Base-by-base conservation (phyloP, 37 sponge, comb jelly and placozoan genomes). In the Eunapius fragilis region DNA sequence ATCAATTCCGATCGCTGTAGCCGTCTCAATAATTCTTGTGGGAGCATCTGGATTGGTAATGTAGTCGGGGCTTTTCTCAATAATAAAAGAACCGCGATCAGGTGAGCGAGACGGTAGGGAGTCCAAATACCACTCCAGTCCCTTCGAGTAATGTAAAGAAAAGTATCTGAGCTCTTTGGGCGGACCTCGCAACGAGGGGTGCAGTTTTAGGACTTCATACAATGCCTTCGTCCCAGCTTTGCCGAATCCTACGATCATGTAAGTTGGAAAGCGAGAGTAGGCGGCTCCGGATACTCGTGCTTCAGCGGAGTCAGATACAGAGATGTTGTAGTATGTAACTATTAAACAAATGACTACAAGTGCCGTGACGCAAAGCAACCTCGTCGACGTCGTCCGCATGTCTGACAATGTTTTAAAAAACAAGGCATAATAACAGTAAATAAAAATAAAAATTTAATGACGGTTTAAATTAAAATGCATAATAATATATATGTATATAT, bases 41-140 rank as follows among this genome's bases (percentile, higher is more conserved):
- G 87, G 84, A 22, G 80, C 85, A 9, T 68, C 27, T 2, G 76
- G 80, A 2, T 77, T 3, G 36, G 83, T 86, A 31, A 96, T 84
- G 45, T 96, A 96, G 48, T 88, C 79, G 9, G 97, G 97, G 74
- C 97, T 96, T 77, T 96, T 96, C 50, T 96, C 97, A 9, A 87
- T 87, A 13, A 73, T 71, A 25, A 37, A 31, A 25, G 31, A 82
- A 6, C 77, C 75, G 19, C 27, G n/a, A n/a, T n/a, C n/a, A n/a
- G n/a, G 32, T 2, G 70, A 22, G 24, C 83, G 78, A 31, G 37
- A 24, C 6, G 97, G 97, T 33, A 96, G 67, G 22, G 74, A 27
- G 5, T 23, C 33, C 68, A 96, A 34, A 81, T 96, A 96, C 74
- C 77, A 84, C 25, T 28, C 13, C 4, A 96, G 41, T 35, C 94